phyloP scores from a whole-genome alignment of 2,888 invertebrate species.

The Alcis repandata region DNA sequence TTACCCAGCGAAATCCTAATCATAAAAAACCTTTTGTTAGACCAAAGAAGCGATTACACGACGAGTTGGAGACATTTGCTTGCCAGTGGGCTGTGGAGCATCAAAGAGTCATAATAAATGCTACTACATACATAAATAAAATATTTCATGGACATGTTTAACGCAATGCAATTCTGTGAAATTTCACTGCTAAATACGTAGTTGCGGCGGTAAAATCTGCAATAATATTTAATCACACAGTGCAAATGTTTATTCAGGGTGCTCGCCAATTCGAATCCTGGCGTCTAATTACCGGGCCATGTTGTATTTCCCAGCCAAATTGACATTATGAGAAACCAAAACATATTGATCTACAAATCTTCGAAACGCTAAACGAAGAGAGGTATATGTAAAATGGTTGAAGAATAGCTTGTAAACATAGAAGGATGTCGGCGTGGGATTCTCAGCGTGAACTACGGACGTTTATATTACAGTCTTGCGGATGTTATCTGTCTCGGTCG shows the following conservation, averaged over 20 bases:
- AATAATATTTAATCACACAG: conserved; percentile 17
- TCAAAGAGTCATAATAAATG: no score
- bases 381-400: conserved; percentile 49
- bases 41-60: no score
- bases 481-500: conserved; percentile 35
- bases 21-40: no score
- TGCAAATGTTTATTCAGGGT: conserved; percentile 21
- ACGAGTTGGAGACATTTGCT: no score
- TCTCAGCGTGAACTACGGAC: conserved; percentile 35
- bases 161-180: not conserved
- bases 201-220: not conserved
- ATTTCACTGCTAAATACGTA: not conserved
- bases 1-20: no score
- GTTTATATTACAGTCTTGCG: conserved; percentile 33
- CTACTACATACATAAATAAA: no score
- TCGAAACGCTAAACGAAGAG: conserved; percentile 18
- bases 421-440: conserved; percentile 65
- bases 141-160: no score
- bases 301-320: conserved; percentile 30
- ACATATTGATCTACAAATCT: conserved; percentile 24
- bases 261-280: conserved; percentile 20
- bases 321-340: conserved; percentile 30
- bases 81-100: no score
- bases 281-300: conserved; percentile 33
- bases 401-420: conserved; percentile 68